Conservation (phyloP, 1,140 invertebrate species). For the Drosophila mojavensis region DNA sequence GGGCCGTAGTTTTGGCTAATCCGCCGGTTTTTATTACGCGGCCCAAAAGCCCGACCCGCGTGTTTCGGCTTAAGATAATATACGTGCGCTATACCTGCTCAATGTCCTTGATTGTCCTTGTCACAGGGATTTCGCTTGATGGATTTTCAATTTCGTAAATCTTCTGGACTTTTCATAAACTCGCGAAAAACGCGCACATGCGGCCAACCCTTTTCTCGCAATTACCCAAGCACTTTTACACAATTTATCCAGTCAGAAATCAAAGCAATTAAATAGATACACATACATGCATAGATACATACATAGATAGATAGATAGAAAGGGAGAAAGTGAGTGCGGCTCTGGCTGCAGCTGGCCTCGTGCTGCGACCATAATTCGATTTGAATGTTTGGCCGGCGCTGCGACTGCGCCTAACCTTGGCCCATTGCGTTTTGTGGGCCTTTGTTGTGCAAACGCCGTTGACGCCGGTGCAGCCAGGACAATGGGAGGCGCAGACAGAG, state of each 20-base stretch:
- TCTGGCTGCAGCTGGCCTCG: slow-evolving; percentile 1
- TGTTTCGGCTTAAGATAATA: slow-evolving; percentile 12
- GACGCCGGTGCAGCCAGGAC: slow-evolving; percentile 27
- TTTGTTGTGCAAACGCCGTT: slow-evolving; percentile 42
- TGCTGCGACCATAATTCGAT: neutral
- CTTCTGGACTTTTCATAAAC: slow-evolving; percentile 1
- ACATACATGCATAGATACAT: neutral
- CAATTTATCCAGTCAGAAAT: neutral
- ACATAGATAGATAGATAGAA: neutral
- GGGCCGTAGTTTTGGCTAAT: slow-evolving; percentile 23
- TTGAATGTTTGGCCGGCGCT: neutral
- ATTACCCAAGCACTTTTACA: neutral
- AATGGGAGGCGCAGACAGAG: slow-evolving; percentile 15
- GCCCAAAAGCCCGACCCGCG: slow-evolving; percentile 5
- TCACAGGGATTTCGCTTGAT: slow-evolving; percentile 1
- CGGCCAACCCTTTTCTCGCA: neutral
- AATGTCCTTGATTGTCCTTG: slow-evolving; percentile 9
- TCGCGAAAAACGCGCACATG: neutral
- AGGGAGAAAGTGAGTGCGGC: neutral
- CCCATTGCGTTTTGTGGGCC: slow-evolving; percentile 15
- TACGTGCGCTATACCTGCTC: slow-evolving; percentile 2
- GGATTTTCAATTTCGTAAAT: slow-evolving; percentile 14
- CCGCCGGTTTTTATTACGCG: slow-evolving; percentile 20
- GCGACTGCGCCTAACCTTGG: slow-evolving; percentile 8
- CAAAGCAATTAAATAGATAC: neutral